Evolutionary conservation across 1,140 invertebrate genomes (phyloP), one percentile per base, ranked within the genome.

Genomic region (Zaprionus gabonicus): DNA sequence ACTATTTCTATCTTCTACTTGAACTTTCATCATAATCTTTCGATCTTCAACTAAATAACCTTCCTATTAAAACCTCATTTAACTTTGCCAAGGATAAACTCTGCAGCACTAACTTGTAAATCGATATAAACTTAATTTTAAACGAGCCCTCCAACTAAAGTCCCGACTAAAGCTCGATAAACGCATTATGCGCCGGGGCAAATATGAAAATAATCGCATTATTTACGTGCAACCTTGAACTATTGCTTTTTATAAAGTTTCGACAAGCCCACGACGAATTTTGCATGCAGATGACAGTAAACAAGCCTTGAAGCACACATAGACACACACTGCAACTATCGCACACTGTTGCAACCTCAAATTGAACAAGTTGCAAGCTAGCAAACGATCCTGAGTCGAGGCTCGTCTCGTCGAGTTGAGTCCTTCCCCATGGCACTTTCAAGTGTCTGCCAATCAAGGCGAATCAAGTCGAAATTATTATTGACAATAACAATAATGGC

Each of bases 401-500:
- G 15, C n/a, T 34, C 34, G 38, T 41, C 34, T 28, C 2, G 41
- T 17, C 41, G 1, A 4, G n/a, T 17, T 13, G 5, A n/a, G n/a
- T 17, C n/a, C 41, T 44, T 17, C n/a, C 27, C 59, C 38, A 59
- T 80, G 71, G 80, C 77, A 80, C 81, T 88, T 84, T 78, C 81
- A 82, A 88, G 84, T 88, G 85, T 81, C 81, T 88, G 84, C 76
- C 84, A 88, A 88, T 88, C 84, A 81, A 74, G 69, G 80, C 58
- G 64, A 88, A 88, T 88, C 81, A 70, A 80, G 83, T 81, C 81
- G 82, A 90, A 88, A 88, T 90, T 82, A 88, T 88, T 85, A 88
- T 88, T 85, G 85, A 88, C 84, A 88, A 88, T 78, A 78, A 90
- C 80, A 84, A 79, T 77, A 88, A 88, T 88, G 56, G 60, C 69